Evolutionary conservation across 2,888 invertebrate species (phyloP).

Genomic region (Andrena chrysosceles): DNA sequence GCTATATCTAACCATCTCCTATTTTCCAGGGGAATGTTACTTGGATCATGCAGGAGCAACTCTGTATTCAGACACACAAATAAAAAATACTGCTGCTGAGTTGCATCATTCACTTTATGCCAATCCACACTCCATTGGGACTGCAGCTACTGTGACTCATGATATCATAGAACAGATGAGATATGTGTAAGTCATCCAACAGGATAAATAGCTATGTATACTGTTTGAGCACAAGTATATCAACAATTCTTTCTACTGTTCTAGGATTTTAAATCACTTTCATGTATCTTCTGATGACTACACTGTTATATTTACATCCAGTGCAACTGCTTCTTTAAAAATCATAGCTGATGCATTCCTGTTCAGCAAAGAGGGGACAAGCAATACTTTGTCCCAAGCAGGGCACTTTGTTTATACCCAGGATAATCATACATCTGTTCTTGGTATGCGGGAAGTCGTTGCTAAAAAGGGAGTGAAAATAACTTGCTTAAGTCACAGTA

Average conservation of each 20-base stretch:
- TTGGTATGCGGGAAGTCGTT: conserved; percentile 95
- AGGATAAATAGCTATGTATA: conserved; percentile 10
- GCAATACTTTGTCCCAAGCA: conserved; percentile 29
- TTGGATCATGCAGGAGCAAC: conserved; percentile 96
- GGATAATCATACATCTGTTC: conserved; percentile 98
- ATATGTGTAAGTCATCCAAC: conserved; percentile 86
- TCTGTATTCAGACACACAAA: conserved; percentile 91
- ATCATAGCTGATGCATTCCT: conserved; percentile 93
- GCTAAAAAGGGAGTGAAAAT: conserved; percentile 86
- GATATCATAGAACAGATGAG: conserved; percentile 94
- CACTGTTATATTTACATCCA: conserved; percentile 96
- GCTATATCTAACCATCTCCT: conserved; percentile 1
- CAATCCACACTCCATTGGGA: conserved; percentile 94
- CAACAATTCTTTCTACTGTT: conserved; percentile 2
- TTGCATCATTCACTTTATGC: conserved; percentile 91
- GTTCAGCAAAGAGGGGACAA: conserved; percentile 82
- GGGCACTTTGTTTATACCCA: conserved; percentile 92
- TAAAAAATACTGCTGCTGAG: conserved; percentile 88
- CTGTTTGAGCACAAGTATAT: neutral
- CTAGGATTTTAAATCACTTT: conserved; percentile 93
- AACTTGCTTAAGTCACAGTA: conserved; percentile 87
- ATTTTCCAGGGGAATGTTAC: conserved; percentile 89
- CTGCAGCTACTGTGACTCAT: conserved; percentile 92
- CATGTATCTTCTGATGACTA: conserved; percentile 93
- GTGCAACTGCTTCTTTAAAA: conserved; percentile 95